Evolutionary conservation across 2,888 invertebrate species (phyloP).

Genomic region (Spisula subtruncata): DNA sequence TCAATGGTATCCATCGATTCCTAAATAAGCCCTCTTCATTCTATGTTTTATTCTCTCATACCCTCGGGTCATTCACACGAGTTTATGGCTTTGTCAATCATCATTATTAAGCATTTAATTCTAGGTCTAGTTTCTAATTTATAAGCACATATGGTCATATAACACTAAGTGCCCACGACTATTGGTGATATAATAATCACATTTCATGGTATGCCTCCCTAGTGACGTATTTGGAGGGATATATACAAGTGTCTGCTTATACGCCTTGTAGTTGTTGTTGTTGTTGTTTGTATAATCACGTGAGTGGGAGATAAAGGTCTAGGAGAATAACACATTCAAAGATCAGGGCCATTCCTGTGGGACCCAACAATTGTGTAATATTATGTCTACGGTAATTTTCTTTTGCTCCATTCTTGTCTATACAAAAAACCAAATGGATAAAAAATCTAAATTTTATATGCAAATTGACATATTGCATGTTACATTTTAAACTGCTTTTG

Average conservation of each 20-base stretch:
- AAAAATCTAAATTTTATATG: background rate
- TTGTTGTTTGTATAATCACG: background rate
- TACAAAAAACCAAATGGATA: background rate
- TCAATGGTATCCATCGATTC: constrained; percentile 45
- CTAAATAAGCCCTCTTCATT: constrained; percentile 35
- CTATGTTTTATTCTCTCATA: constrained; percentile 18
- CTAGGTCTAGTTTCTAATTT: constrained; percentile 36
- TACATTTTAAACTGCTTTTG: background rate
- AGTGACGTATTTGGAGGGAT: background rate
- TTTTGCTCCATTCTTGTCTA: background rate
- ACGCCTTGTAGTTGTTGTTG: background rate
- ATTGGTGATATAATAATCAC: background rate
- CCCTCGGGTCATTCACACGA: background rate
- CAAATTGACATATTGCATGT: constrained; percentile 23
- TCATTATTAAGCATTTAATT: constrained; percentile 34
- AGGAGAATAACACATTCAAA: background rate
- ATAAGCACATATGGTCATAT: constrained; percentile 24
- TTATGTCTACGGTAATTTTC: background rate
- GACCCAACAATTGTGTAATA: background rate
- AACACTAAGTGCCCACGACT: background rate
- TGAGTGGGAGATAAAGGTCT: background rate
- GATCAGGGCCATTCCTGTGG: background rate
- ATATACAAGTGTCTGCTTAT: background rate
- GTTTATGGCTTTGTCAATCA: constrained; percentile 31
- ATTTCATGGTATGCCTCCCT: background rate